These are phyloP conservation scores for Agonopterix subpropinquella DNA, from an alignment of 2,888 invertebrate genomes.

Conservation along the genomic window DNA sequence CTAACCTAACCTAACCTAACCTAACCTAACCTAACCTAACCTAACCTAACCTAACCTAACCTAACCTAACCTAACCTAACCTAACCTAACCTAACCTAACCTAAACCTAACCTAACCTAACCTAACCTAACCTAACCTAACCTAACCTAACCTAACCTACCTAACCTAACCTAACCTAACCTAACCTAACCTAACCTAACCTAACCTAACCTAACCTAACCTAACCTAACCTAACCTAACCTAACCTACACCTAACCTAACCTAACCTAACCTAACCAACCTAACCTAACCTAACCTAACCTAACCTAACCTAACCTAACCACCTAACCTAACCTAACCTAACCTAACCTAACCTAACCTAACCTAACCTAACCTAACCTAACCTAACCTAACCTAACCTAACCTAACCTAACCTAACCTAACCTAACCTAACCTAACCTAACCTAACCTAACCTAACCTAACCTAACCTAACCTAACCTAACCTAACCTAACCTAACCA, in stretches of 20 bases:
- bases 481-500: slow-evolving; percentile 13
- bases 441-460: slow-evolving; percentile 11
- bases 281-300: slow-evolving; percentile 7
- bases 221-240: slow-evolving; percentile 14
- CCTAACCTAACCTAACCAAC: no score
- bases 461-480: slow-evolving; percentile 13
- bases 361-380: slow-evolving; percentile 11
- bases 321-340: slow-evolving; percentile 15
- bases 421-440: neutral
- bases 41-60: slow-evolving; percentile 7
- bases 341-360: slow-evolving; percentile 17
- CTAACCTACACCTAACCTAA: no score
- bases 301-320: slow-evolving; percentile 13
- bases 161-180: slow-evolving; percentile 12
- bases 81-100: no score
- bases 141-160: slow-evolving; percentile 13
- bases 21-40: slow-evolving; percentile 8
- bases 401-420: neutral
- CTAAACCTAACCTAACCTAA: neutral
- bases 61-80: slow-evolving; percentile 19
- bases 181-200: slow-evolving; percentile 16
- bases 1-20: slow-evolving; percentile 1
- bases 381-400: slow-evolving; percentile 14
- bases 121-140: slow-evolving; percentile 12
- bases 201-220: slow-evolving; percentile 18